phyloP scores from a whole-genome alignment of 2,113 vertebrate species.

The Boulengeromyrus knoepffleri region DNA sequence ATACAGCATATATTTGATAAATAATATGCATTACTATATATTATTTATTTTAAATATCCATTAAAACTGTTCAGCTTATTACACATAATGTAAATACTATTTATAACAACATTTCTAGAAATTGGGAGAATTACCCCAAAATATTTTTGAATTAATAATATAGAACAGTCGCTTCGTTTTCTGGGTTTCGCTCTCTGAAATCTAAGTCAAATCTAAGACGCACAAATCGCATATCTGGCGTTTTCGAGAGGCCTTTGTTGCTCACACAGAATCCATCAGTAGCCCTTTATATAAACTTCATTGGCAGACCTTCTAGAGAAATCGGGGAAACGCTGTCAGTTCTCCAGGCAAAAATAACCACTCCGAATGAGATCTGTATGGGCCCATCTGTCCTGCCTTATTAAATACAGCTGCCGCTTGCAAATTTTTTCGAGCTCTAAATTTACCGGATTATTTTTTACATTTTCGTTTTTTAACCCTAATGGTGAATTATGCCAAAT shows the following conservation, averaged over 20 bases:
- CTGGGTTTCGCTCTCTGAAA: not conserved
- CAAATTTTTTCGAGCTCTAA: not conserved
- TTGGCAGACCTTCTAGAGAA: not conserved
- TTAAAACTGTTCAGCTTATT: not conserved
- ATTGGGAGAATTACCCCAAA: not conserved
- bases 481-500: not conserved
- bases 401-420: not conserved
- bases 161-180: not conserved
- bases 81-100: not conserved
- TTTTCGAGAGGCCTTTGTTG: not conserved
- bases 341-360: not conserved
- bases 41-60: not conserved
- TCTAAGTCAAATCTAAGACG: not conserved
- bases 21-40: not conserved
- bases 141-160: not conserved
- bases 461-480: not conserved
- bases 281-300: not conserved
- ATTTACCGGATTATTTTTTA: not conserved
- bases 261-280: not conserved
- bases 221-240: not conserved
- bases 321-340: not conserved
- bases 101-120: not conserved
- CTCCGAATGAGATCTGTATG: not conserved
- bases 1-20: not conserved
- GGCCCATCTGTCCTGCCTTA: not conserved